These are phyloP conservation scores for Rhabdomys pumilio DNA, from an alignment of 2,797 vertebrate genomes.

Conservation along the genomic window DNA sequence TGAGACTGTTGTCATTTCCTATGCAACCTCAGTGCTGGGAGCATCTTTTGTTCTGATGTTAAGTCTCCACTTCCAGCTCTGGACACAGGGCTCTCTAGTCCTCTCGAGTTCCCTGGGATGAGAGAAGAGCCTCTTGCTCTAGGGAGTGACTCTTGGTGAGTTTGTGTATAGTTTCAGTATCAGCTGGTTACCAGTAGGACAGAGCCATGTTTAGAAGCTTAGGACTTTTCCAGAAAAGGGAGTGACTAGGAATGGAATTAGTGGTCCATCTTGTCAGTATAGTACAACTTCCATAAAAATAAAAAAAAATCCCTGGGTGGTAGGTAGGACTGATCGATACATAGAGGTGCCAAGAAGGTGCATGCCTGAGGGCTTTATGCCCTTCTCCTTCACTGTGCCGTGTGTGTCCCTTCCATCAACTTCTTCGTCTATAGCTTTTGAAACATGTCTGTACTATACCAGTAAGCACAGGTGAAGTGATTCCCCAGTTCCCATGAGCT, in stretches of 20 bases:
- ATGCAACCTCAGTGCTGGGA: too few relatives aligned
- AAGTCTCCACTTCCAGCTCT: background rate
- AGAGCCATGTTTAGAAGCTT: background rate
- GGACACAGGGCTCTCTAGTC: background rate
- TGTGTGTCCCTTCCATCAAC: background rate
- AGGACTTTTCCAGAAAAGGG: background rate
- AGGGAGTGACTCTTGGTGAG: background rate
- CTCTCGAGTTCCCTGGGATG: background rate
- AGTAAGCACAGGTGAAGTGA: background rate
- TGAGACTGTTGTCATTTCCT: background rate
- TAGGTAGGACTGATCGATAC: background rate
- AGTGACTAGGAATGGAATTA: background rate
- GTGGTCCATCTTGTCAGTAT: fast-evolving
- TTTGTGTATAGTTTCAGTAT: background rate
- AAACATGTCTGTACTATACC: background rate
- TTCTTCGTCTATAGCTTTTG: background rate
- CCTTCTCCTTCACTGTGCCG: background rate
- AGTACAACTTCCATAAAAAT: too few relatives aligned
- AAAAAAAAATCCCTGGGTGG: background rate
- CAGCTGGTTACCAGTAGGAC: background rate
- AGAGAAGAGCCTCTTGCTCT: background rate
- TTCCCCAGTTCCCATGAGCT: background rate
- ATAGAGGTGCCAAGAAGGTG: fast-evolving
- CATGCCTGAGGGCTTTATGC: too few relatives aligned
- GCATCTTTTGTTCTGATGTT: background rate